Evolutionary conservation across 1,140 invertebrate genomes (phyloP).

Genomic region (Drosophila asahinai): DNA sequence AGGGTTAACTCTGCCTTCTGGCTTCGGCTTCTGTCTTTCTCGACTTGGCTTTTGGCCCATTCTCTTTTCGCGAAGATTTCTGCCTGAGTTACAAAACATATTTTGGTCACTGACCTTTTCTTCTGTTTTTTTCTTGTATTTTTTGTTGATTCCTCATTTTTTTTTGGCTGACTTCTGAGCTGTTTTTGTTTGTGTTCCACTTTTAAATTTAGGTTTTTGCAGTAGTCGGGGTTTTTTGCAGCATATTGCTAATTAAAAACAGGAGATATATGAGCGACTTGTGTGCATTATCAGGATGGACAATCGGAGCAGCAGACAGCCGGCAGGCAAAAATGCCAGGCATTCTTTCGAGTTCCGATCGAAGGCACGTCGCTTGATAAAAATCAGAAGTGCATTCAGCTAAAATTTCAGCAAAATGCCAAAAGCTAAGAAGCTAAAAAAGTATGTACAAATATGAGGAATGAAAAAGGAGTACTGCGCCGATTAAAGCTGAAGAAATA

Average conservation of each 20-base stretch:
- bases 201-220: constrained; percentile 63
- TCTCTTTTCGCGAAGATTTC: constrained; percentile 59
- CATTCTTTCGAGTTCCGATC: constrained; percentile 36
- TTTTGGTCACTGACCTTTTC: constrained; percentile 69
- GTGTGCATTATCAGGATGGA: constrained; percentile 47
- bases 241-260: constrained; percentile 54
- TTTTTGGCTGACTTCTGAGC: constrained; percentile 47
- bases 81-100: constrained; percentile 64
- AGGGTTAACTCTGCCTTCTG: constrained; percentile 35
- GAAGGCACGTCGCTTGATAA: constrained; percentile 62
- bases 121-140: constrained; percentile 41
- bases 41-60: constrained; percentile 43
- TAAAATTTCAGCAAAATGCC: constrained; percentile 42
- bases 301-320: constrained; percentile 36
- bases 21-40: constrained; percentile 31
- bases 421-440: constrained; percentile 17
- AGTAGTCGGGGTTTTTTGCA: constrained; percentile 50
- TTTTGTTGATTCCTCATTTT: constrained; percentile 43
- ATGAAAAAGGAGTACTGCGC: constrained; percentile 24
- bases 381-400: constrained; percentile 63
- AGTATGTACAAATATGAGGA: constrained; percentile 1
- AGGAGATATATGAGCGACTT: constrained; percentile 45
- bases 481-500: constrained; percentile 35
- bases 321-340: constrained; percentile 19
- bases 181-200: constrained; percentile 61